Conservation (phyloP, 2,113 vertebrate genomes). For the Carettochelys insculpta region DNA sequence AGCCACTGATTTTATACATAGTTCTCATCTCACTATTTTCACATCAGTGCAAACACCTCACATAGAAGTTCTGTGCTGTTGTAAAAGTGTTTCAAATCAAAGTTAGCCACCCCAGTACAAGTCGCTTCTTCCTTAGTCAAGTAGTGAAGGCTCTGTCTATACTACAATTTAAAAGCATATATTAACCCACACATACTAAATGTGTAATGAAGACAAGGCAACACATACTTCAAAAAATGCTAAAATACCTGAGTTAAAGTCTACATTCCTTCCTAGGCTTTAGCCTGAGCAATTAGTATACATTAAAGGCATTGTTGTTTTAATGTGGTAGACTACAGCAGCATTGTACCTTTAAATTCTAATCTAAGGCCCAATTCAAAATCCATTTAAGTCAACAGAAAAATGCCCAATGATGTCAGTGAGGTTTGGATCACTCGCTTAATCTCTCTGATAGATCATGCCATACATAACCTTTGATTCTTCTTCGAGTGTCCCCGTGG, state of each 20-base stretch:
- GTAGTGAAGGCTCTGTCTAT: background rate
- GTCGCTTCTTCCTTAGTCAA: background rate
- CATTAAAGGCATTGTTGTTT: background rate
- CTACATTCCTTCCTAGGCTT: background rate
- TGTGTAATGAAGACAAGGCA: background rate
- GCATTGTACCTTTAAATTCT: background rate
- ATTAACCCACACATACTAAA: background rate
- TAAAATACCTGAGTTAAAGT: background rate
- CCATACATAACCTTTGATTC: fast-evolving
- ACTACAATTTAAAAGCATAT: background rate
- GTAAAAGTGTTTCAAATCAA: background rate
- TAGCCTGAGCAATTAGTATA: background rate
- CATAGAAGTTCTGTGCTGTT: background rate
- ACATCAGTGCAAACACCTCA: background rate
- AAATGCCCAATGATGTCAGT: fast-evolving
- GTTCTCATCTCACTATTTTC: background rate
- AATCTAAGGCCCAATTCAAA: background rate
- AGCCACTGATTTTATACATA: background rate
- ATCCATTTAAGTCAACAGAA: background rate
- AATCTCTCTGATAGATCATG: background rate
- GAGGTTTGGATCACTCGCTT: background rate
- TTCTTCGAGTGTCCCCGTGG: too few species aligned
- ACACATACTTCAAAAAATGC: background rate
- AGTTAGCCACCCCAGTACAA: background rate
- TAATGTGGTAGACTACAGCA: fast-evolving